Evolutionary conservation across 2,797 vertebrate species (phyloP).

Genomic region (Dendrocincla fuliginosa): DNA sequence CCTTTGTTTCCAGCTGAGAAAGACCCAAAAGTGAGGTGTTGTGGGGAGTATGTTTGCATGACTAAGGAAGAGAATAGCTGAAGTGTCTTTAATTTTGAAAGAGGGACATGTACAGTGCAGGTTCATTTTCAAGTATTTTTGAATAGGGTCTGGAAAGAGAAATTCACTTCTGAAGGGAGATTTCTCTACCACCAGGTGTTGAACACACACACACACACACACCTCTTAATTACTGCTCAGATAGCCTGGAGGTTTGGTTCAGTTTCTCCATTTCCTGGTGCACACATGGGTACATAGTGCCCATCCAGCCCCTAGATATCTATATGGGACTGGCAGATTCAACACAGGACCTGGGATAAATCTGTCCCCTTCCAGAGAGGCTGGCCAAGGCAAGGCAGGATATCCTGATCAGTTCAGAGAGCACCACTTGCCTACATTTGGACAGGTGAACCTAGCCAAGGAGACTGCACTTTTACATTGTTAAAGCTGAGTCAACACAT

Average conservation of each 20-base stretch:
- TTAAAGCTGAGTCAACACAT: not conserved
- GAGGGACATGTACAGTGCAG: not conserved
- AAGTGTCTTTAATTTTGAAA: not conserved
- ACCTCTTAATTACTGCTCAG: not conserved
- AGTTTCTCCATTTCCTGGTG: not conserved
- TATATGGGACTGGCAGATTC: not conserved
- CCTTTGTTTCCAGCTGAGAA: not conserved
- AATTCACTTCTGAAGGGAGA: not conserved
- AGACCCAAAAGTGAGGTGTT: not conserved
- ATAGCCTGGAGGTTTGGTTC: not conserved
- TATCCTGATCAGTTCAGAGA: not conserved
- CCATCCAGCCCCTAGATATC: not conserved
- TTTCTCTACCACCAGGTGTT: not conserved
- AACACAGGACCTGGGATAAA: not conserved
- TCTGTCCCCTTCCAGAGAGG: not conserved
- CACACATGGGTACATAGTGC: too few relatives aligned
- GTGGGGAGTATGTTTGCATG: not conserved
- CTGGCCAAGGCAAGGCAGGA: not conserved
- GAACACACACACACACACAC: not conserved
- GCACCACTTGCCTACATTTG: not conserved
- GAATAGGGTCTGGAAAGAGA: not conserved
- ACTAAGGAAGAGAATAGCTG: not conserved
- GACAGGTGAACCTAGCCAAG: not conserved
- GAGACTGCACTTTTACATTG: not conserved
- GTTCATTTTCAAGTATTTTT: not conserved